Evolutionary conservation across 2,113 vertebrate species (phyloP), one percentile per base, ranked within the genome.

Genomic region (Hylia prasina): DNA sequence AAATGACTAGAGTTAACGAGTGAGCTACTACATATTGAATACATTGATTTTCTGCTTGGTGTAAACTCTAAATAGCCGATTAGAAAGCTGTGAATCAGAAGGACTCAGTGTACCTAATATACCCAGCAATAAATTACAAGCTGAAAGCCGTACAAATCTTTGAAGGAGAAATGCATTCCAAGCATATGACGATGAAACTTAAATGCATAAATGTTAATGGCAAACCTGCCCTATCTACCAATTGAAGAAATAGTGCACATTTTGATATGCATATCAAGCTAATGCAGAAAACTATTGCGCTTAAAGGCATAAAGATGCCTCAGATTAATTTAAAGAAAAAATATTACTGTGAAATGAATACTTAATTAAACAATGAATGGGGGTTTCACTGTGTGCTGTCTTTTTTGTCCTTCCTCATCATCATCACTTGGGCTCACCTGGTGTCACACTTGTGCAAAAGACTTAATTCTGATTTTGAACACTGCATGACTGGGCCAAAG

Each of bases 21-120:
- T 98, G 97, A 97, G 94, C 96, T 96, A 97, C 98, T 98, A 98
- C 97, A 97, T 97, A 98, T 98, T 98, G 97, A 98, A 98, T 97
- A 96, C 96, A 97, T 98, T 98, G 98, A 98, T 98, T 98, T 98
- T 98, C 97, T 98, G 97, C 97, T 98, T 98, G 97, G 97, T 97
- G 83, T 98, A 98, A 98, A 98, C 97, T 98, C 98, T 98, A 98
- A 98, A 98, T 97, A 98, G 97, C 94, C 60, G 79, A 97, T 98
- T 98, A 98, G 98, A 97, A 98, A 97, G 96, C 97, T 97, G 96
- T 97, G 97, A 98, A 98, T 98, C 97, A 98, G 97, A 97, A 94
- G 95, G 96, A 97, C 97, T 98, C 97, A 95, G 96, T 98, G 96
- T 98, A 97, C 97, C 96, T 98, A 97, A 98, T 95, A 97, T 69